A percentile compares a stretch with the other conserved stretches of the same genome.
Evolutionary conservation across 2,113 vertebrate species (phyloP).

Genomic region (Caranx melampygus): DNA sequence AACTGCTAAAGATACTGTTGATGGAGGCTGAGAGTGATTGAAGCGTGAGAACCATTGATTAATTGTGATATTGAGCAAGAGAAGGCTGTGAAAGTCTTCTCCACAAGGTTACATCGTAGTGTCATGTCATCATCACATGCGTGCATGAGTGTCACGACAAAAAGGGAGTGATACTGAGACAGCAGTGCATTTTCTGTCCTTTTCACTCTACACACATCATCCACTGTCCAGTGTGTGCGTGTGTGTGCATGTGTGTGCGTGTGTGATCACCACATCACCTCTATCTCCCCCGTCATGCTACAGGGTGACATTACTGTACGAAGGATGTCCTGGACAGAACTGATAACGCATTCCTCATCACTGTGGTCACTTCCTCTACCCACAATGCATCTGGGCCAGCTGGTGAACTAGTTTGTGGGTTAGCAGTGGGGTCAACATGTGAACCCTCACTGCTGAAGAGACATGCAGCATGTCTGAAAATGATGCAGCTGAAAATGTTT

Average conservation of each 20-base stretch:
- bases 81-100: too few species aligned
- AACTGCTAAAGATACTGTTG: too few species aligned
- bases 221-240: constrained; percentile 16
- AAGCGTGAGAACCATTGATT: too few species aligned
- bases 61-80: too few species aligned
- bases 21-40: too few species aligned
- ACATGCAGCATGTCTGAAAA: not conserved
- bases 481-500: too few species aligned
- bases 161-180: not conserved
- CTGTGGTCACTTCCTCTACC: constrained; percentile 69
- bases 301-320: constrained; percentile 61
- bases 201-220: not conserved
- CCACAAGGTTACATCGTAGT: too few species aligned
- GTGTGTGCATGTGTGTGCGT: not conserved
- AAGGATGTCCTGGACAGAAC: constrained; percentile 64
- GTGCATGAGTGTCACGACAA: not conserved
- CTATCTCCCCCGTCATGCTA: constrained; percentile 60
- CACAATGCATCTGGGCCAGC: constrained; percentile 57
- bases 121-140: too few species aligned
- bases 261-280: constrained; percentile 1
- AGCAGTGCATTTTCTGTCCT: not conserved
- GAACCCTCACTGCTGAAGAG: not conserved
- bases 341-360: constrained; percentile 66
- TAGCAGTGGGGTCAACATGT: constrained; percentile 14
- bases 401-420: constrained; percentile 56